phyloP scores from a whole-genome alignment of 2,113 vertebrate species.

The Dendrocopos noguchii region DNA sequence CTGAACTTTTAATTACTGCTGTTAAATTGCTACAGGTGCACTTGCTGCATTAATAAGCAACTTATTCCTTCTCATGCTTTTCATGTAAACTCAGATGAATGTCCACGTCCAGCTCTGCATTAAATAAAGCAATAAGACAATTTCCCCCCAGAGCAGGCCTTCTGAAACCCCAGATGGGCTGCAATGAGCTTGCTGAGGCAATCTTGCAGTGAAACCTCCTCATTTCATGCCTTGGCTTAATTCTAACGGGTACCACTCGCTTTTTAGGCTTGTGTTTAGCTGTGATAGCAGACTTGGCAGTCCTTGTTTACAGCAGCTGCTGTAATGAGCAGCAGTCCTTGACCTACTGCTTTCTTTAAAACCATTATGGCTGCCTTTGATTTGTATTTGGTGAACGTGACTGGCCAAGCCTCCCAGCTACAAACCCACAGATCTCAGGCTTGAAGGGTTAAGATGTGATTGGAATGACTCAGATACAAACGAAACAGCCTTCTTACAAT shows the following conservation, averaged over 20 bases:
- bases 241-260: neutral
- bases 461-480: neutral
- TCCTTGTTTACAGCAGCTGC: neutral
- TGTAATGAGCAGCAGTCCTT: neutral
- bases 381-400: neutral
- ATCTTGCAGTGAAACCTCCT: neutral
- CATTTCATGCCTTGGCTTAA: neutral
- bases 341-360: neutral
- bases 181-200: neutral
- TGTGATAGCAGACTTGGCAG: neutral
- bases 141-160: neutral
- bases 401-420: neutral
- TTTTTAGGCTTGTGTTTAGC: neutral
- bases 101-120: neutral
- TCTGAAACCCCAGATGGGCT: neutral
- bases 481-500: neutral
- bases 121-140: neutral
- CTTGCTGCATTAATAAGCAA: neutral
- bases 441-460: neutral
- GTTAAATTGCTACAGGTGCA: neutral
- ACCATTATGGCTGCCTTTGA: neutral
- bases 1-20: neutral
- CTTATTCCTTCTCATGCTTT: neutral
- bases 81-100: neutral
- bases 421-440: neutral